Evolutionary conservation across 2,797 vertebrate genomes (phyloP), one percentile per base, ranked within the genome.

Genomic region (Spatula clypeata): DNA sequence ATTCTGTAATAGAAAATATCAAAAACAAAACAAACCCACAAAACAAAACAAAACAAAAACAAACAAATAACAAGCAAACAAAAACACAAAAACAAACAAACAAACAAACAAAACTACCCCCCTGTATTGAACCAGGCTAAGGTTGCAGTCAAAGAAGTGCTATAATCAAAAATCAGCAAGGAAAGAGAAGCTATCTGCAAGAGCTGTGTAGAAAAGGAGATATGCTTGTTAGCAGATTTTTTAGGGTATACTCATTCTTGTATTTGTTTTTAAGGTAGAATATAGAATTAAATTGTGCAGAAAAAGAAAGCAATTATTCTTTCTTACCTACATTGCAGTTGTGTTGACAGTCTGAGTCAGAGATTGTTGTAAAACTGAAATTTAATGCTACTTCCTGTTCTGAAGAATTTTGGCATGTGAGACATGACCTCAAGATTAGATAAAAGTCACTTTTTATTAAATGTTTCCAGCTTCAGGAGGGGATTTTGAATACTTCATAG

Each of bases 121-220:
- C 2, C 15, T 94, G 31, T 90, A 86, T 5, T 89, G 84, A 94
- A 67, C 79, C 86, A 93, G 60, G 70, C 69, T 96, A 74, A 94
- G 64, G 20, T 23, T 94, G 10, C 44, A 1, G 4, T 72, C 54
- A 79, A 71, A 94, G 21, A 94, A 79, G 44, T 64, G 49, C 58
- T 65, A 49, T 80, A 94, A 94, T 96, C 72, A 88, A 74, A 95
- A 97, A 86, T 81, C 18, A 86, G 93, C 93, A 89, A 79, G 86
- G 76, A 86, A 89, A 96, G 27, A 96, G 95, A 84, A 62, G 69
- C 32, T 57, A 12, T 49, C 27, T 81, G 26, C 13, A 71, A 65
- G 13, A 88, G 16, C 32, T 44, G n/a, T 66, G 11, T 51, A 71
- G 27, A 32, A 69, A 66, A 75, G 19, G 36, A 81, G 42, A 51